phyloP scores from a whole-genome alignment of 1,140 invertebrate genomes.

The Cylas formicarius region DNA sequence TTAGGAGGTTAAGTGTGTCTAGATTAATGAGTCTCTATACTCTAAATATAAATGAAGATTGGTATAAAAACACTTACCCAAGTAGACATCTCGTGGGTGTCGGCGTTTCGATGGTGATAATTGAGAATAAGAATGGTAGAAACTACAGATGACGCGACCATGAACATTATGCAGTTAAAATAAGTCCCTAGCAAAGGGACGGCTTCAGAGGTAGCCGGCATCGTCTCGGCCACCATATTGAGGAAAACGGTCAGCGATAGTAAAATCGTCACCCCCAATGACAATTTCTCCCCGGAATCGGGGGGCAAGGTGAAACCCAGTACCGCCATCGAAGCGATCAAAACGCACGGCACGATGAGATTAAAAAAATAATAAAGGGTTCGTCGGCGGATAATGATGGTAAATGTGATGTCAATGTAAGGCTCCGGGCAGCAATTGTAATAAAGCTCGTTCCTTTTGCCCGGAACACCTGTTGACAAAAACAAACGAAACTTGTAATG shows the following conservation, averaged over 20 bases:
- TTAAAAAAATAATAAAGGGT: slow-evolving; percentile 99
- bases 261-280: slow-evolving; percentile 95
- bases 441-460: slow-evolving; percentile 73
- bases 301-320: slow-evolving; percentile 96
- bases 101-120: slow-evolving; percentile 94
- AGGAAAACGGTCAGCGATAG: slow-evolving; percentile 97
- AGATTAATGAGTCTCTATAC: neutral
- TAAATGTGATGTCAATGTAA: slow-evolving; percentile 96
- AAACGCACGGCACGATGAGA: slow-evolving; percentile 96
- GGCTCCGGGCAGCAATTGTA: slow-evolving; percentile 85
- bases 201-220: slow-evolving; percentile 84
- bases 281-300: slow-evolving; percentile 97
- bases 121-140: slow-evolving; percentile 96
- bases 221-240: slow-evolving; percentile 86
- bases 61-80: slow-evolving; percentile 73
- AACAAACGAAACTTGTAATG: slow-evolving; percentile 15
- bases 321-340: slow-evolving; percentile 96
- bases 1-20: too few species aligned
- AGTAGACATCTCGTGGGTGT: slow-evolving; percentile 93
- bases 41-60: slow-evolving; percentile 4
- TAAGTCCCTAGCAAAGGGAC: slow-evolving; percentile 82
- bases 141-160: slow-evolving; percentile 97
- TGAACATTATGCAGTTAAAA: slow-evolving; percentile 99
- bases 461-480: slow-evolving; percentile 69
- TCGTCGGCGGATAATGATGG: slow-evolving; percentile 90